These are phyloP conservation scores for Whitmania pigra DNA, from an alignment of 1,140 invertebrate species.

Conservation along the genomic window DNA sequence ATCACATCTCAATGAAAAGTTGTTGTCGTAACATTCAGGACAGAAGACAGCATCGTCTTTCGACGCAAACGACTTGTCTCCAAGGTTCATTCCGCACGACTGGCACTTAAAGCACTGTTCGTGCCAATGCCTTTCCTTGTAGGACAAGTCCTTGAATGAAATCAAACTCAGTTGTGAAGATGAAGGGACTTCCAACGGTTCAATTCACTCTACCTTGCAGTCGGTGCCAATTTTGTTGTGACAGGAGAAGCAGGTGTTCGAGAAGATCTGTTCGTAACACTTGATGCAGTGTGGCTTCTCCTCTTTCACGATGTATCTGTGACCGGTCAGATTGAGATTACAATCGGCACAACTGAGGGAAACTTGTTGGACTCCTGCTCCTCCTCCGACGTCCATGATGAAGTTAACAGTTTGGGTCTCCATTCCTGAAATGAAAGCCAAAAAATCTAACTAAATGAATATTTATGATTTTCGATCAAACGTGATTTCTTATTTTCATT, in stretches of 20 bases:
- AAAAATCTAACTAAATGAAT: too few relatives aligned
- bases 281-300: conserved; percentile 95
- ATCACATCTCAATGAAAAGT: conserved; percentile 90
- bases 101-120: conserved; percentile 86
- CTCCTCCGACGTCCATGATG: conserved; percentile 6
- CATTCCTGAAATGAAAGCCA: too few relatives aligned
- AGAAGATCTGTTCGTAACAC: conserved; percentile 92
- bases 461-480: too few relatives aligned
- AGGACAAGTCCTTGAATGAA: conserved; percentile 81
- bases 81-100: conserved; percentile 84
- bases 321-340: conserved; percentile 83
- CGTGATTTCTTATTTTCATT: too few relatives aligned
- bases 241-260: conserved; percentile 91
- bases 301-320: conserved; percentile 86
- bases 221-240: conserved; percentile 91
- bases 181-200: conserved; percentile 69
- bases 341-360: conserved; percentile 45
- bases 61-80: conserved; percentile 94
- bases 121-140: conserved; percentile 92
- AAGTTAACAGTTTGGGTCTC: not conserved
- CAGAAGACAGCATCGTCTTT: conserved; percentile 85
- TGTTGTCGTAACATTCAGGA: conserved; percentile 88
- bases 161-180: conserved; percentile 78
- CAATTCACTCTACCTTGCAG: conserved; percentile 64
- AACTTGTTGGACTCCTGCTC: not conserved